phyloP scores from a whole-genome alignment of 1,140 invertebrate species.

The Eriocheir sinensis region DNA sequence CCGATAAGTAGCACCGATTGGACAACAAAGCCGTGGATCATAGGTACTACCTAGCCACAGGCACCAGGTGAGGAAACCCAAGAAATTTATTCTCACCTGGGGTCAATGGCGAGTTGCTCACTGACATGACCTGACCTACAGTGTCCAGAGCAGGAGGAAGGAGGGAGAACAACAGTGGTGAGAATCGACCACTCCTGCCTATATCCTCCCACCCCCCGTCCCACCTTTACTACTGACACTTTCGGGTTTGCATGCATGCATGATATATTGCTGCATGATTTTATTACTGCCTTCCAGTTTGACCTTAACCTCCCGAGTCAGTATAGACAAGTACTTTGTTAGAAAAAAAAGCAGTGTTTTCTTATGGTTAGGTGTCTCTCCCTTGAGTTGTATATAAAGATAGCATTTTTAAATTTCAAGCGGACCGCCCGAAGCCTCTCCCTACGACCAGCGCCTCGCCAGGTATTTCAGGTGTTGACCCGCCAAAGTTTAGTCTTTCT shows the following conservation, averaged over 20 bases:
- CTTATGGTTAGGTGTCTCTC: conserved; percentile 23
- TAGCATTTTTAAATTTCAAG: conserved; percentile 73
- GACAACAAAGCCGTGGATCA: not conserved
- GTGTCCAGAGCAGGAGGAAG: not conserved
- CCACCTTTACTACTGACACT: not conserved
- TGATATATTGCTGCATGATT: conserved; percentile 42
- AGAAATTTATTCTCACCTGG: not conserved
- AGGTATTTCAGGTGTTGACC: conserved; percentile 72
- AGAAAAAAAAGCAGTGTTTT: not conserved
- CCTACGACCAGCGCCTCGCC: conserved; percentile 63
- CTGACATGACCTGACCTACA: conserved; percentile 18
- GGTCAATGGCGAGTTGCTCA: not conserved
- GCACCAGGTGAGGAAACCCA: not conserved
- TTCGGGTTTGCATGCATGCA: conserved; percentile 43
- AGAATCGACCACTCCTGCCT: not conserved
- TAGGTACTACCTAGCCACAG: not conserved
- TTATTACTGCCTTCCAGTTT: not conserved
- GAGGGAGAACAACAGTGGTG: not conserved
- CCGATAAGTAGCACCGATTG: not conserved
- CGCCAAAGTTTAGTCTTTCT: conserved; percentile 47
- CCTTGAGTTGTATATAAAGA: conserved; percentile 59
- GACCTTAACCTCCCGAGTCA: not conserved
- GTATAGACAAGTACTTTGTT: conserved; percentile 1
- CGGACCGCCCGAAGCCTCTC: conserved; percentile 67
- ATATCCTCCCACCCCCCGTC: not conserved